These are phyloP conservation scores for Catajapyx aquilonaris DNA, from an alignment of 1,140 invertebrate genomes.

Conservation along the genomic window DNA sequence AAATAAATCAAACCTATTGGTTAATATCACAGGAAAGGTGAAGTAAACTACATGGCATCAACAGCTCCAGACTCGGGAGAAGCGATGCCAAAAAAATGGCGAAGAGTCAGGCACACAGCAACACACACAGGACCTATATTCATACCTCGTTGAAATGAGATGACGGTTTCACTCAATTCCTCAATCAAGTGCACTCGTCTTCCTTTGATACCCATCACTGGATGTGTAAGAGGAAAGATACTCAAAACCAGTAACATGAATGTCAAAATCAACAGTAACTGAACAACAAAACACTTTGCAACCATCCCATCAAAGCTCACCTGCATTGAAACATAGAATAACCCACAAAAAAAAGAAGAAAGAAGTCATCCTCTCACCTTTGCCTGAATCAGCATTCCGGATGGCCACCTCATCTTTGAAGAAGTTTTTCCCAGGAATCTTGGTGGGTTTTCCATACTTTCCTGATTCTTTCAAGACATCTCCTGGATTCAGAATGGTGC, in stretches of 20 bases:
- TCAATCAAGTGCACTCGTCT: constrained; percentile 92
- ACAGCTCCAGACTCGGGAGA: neutral
- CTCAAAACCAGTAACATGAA: constrained; percentile 4
- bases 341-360: constrained; percentile 1
- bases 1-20: too few species aligned
- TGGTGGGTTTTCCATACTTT: constrained; percentile 68
- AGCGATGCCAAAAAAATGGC: constrained; percentile 8
- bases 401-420: constrained; percentile 87
- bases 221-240: constrained; percentile 10
- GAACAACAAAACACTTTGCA: neutral
- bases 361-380: constrained; percentile 39
- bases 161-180: constrained; percentile 90
- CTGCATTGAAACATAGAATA: constrained; percentile 5
- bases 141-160: constrained; percentile 95
- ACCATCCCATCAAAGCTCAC: constrained; percentile 1
- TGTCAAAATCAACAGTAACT: neutral
- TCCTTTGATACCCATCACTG: constrained; percentile 97
- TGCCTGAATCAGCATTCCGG: constrained; percentile 78
- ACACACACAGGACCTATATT: constrained; percentile 18
- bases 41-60: too few species aligned
- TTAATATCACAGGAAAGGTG: too few species aligned
- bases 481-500: constrained; percentile 42
- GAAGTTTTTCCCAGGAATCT: constrained; percentile 74
- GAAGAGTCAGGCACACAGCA: constrained; percentile 13
- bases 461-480: constrained; percentile 71